Evolutionary conservation across 2,113 vertebrate genomes (phyloP).

Genomic region (Thamnaconus septentrionalis): DNA sequence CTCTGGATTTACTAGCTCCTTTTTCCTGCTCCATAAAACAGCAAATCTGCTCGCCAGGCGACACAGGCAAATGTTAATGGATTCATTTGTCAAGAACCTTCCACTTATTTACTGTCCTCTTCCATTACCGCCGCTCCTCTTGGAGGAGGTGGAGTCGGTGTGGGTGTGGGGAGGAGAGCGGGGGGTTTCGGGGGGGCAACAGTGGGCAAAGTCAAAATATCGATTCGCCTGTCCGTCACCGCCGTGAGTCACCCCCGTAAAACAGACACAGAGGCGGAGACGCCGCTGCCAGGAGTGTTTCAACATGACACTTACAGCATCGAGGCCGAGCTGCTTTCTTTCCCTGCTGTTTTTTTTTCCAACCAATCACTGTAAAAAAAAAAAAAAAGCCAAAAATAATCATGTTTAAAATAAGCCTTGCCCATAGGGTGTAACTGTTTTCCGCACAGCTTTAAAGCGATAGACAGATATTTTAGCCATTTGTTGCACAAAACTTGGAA

Average conservation of each 20-base stretch:
- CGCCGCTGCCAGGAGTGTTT: conserved; percentile 48
- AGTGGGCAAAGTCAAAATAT: conserved; percentile 76
- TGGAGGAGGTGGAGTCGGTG: conserved; percentile 36
- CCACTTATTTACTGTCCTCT: conserved; percentile 80
- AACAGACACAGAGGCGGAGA: conserved; percentile 56
- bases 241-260: conserved; percentile 57
- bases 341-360: not conserved
- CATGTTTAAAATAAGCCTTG: too few relatives aligned
- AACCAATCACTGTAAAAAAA: conserved; percentile 13
- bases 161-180: too few relatives aligned
- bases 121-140: conserved; percentile 71
- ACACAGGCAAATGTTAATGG: conserved; percentile 84
- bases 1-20: conserved; percentile 78
- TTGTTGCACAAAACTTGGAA: not conserved
- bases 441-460: not conserved
- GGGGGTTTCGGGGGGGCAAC: conserved; percentile 22
- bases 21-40: conserved; percentile 81
- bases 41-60: conserved; percentile 78
- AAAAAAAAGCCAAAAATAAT: not conserved
- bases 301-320: conserved; percentile 52
- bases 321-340: not conserved
- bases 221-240: conserved; percentile 71
- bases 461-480: not conserved
- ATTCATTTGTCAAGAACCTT: conserved; percentile 82
- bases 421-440: not conserved